A percentile compares a stretch with the other conserved stretches of the same genome.
Evolutionary conservation across 2,797 vertebrate genomes (phyloP).

Genomic region (Gobio occitaniae): DNA sequence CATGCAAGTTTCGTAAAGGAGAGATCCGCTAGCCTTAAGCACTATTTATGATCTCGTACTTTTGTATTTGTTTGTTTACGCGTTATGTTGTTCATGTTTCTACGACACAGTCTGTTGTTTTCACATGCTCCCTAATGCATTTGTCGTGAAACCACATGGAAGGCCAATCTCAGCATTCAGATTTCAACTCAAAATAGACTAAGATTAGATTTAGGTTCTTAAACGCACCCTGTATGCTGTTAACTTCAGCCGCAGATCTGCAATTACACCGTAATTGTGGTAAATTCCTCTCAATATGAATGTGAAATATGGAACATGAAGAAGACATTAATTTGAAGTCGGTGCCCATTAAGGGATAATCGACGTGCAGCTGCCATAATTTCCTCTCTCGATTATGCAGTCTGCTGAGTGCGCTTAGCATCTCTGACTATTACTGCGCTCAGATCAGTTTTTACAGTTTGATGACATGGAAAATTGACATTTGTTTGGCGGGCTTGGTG

Average conservation of each 20-base stretch:
- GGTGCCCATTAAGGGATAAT: conserved; percentile 57
- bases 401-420: conserved; percentile 35
- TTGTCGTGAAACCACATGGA: background rate
- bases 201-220: conserved; percentile 47
- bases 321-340: conserved; percentile 52
- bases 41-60: background rate
- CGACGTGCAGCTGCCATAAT: conserved; percentile 52
- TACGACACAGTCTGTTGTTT: background rate
- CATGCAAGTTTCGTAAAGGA: conserved; percentile 8
- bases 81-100: background rate
- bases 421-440: conserved; percentile 29
- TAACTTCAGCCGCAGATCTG: conserved; percentile 43
- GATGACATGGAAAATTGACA: conserved; percentile 42
- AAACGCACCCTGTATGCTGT: conserved; percentile 15
- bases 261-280: conserved; percentile 56
- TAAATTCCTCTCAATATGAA: conserved; percentile 50
- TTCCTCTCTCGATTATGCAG: conserved; percentile 53
- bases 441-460: conserved; percentile 45
- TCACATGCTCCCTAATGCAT: background rate
- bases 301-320: conserved; percentile 56
- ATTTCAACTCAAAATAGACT: conserved; percentile 22
- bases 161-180: conserved; percentile 18
- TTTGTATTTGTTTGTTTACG: background rate
- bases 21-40: background rate
- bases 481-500: conserved; percentile 23